Evolutionary conservation across 2,797 vertebrate species (phyloP).

Genomic region (Macropus fuliginosus): DNA sequence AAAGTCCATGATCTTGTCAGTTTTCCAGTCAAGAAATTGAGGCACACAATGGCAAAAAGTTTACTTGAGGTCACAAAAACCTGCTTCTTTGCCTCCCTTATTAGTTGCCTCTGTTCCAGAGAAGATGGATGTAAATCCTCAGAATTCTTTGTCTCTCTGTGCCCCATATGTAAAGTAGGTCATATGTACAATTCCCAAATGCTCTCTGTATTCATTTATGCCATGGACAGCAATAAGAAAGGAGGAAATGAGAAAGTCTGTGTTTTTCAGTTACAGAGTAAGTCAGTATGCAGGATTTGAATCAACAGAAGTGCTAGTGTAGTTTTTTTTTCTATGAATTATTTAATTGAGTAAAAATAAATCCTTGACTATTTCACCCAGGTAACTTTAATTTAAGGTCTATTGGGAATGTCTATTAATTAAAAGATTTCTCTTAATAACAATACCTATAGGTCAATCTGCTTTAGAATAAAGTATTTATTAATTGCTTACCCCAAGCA

Average conservation of each 20-base stretch:
- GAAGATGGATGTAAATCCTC: not conserved
- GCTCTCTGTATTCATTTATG: not conserved
- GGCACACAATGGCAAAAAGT: not conserved
- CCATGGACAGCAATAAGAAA: not conserved
- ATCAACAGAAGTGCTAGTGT: constrained; percentile 20
- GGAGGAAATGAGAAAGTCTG: constrained; percentile 7
- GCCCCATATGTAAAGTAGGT: not conserved
- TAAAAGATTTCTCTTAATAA: constrained; percentile 50
- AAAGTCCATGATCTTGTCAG: not conserved
- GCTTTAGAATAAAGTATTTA: not conserved
- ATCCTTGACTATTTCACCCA: constrained; percentile 7
- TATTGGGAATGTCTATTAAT: constrained; percentile 21
- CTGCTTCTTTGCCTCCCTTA: not conserved
- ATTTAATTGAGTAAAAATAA: constrained; percentile 34
- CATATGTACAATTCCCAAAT: not conserved
- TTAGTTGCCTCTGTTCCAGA: not conserved
- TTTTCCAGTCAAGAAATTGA: not conserved
- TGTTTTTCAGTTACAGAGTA: constrained; percentile 17
- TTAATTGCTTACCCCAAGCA: not conserved
- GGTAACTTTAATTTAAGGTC: constrained; percentile 12
- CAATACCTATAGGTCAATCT: constrained; percentile 50
- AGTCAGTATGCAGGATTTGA: constrained; percentile 59
- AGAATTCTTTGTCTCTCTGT: not conserved
- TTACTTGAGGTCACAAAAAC: not conserved
- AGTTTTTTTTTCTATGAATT: constrained; percentile 38